Evolutionary conservation across 2,113 vertebrate genomes (phyloP).

Genomic region (Thalassoma bifasciatum): DNA sequence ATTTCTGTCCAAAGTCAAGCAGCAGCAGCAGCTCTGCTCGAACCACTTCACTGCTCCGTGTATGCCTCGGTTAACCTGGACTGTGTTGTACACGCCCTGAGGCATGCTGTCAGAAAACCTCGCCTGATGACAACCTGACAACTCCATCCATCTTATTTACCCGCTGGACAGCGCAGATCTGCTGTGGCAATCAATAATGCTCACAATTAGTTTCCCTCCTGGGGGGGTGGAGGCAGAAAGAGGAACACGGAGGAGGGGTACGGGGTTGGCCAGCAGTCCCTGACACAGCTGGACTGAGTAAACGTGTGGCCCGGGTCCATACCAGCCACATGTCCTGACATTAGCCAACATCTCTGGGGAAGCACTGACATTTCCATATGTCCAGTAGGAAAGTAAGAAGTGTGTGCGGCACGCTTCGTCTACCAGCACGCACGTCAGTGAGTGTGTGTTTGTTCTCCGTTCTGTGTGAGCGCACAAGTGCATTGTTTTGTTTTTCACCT

Average conservation of each 20-base stretch:
- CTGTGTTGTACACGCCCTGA: constrained; percentile 71
- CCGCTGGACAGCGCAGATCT: constrained; percentile 74
- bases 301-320: constrained; percentile 59
- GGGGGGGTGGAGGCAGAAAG: constrained; percentile 47
- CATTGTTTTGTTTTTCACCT: constrained; percentile 75
- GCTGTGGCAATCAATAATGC: constrained; percentile 82
- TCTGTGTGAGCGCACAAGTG: constrained; percentile 41
- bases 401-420: constrained; percentile 23
- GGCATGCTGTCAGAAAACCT: constrained; percentile 75
- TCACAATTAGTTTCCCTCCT: constrained; percentile 83
- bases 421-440: background rate
- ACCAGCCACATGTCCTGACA: constrained; percentile 78
- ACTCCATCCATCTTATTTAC: constrained; percentile 84
- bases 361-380: constrained; percentile 74
- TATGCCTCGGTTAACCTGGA: constrained; percentile 66
- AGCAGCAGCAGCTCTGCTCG: constrained; percentile 31
- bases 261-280: constrained; percentile 51
- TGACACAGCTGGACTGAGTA: constrained; percentile 72
- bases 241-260: constrained; percentile 29
- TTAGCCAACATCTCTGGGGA: constrained; percentile 71
- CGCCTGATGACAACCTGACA: constrained; percentile 82
- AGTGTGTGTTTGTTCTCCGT: constrained; percentile 12
- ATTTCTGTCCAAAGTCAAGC: constrained; percentile 70
- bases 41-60: constrained; percentile 36
- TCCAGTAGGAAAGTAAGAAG: constrained; percentile 47